Percentiles rank a stretch among this genome's conserved stretches.
phyloP scores from a whole-genome alignment of 2,888 invertebrate species.

The Cheilosia variabilis region DNA sequence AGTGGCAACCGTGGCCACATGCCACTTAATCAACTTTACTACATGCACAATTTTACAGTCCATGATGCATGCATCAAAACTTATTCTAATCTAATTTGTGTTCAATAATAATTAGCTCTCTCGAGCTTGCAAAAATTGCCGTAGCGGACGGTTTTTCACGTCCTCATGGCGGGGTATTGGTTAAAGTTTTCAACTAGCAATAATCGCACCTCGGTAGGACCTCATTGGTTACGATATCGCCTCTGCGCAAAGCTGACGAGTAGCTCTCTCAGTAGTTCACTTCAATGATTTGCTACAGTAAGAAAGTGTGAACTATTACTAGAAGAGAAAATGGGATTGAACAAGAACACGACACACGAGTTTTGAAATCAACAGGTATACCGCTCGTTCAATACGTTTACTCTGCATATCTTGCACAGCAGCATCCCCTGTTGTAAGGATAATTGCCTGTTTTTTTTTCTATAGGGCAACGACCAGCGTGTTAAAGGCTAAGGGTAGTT shows the following conservation, averaged over 20 bases:
- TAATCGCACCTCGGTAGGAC: constrained; percentile 94
- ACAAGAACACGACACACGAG: background rate
- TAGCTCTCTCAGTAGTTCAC: rapidly evolving
- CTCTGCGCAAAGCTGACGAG: constrained; percentile 92
- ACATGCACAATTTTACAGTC: no score
- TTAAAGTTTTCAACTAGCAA: constrained; percentile 97
- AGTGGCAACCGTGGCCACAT: no score
- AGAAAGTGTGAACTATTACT: constrained; percentile 78
- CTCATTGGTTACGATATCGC: constrained; percentile 97
- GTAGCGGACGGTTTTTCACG: constrained; percentile 93
- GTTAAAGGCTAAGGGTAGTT: no score
- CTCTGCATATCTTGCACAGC: background rate
- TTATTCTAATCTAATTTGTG: background rate
- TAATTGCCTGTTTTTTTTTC: background rate
- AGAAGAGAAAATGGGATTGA: background rate
- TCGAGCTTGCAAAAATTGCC: constrained; percentile 93
- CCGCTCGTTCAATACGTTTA: no score
- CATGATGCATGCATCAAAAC: no score
- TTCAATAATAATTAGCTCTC: constrained; percentile 82
- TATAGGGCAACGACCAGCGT: no score
- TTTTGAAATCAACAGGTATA: constrained; percentile 11
- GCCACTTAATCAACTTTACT: no score
- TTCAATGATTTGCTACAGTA: constrained; percentile 27
- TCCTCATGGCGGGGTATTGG: constrained; percentile 95
- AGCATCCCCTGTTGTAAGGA: background rate